Evolutionary conservation across 2,113 vertebrate genomes (phyloP), one percentile per base, ranked within the genome.

Genomic region (Oncorhynchus mykiss): DNA sequence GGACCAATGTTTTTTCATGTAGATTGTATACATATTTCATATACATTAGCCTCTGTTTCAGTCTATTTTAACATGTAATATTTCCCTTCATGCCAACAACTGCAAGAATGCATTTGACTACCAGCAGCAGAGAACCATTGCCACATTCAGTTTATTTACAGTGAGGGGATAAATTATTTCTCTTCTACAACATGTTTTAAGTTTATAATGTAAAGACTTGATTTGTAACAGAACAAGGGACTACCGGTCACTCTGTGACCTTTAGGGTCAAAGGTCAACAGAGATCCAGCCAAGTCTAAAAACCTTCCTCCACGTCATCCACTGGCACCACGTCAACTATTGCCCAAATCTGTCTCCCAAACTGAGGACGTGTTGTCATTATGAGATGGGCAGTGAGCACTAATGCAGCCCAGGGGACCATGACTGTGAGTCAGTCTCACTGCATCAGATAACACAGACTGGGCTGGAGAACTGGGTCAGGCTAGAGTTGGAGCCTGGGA

Each of bases 331-430:
- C 1, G 1, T 7, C 34, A 34, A 34, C 34, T 34, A 34, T 7
- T 34, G 34, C 67, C 39, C 39, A 48, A 45, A 70, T 49, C 20
- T 70, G 68, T 48, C 39, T 48, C 5, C 39, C 20, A 48, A 48
- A 29, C 68, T 12, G 39, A 70, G 68, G 20, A 48, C 11, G 68
- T 31, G 66, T 29, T 31, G 66, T 29, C 66, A 34, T 20, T 68
- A 39, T 14, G 66, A 48, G 9, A 12, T 49, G 34, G 68, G 20
- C 68, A 70, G 12, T 70, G 34, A 39, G 34, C 68, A 70, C 34
- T 49, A 70, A 48, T 49, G 68, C 68, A n/a, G 68, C 68, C 39
- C n/a, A 18, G 39, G 27, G 68, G 31, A 29, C 65, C 65, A 67
- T 11, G 60, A 64, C 1, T 24, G 4, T 70, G 68, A 70, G 20